Base-by-base conservation (phyloP, 2,888 invertebrate genomes). In the Apodemia hepburni region DNA sequence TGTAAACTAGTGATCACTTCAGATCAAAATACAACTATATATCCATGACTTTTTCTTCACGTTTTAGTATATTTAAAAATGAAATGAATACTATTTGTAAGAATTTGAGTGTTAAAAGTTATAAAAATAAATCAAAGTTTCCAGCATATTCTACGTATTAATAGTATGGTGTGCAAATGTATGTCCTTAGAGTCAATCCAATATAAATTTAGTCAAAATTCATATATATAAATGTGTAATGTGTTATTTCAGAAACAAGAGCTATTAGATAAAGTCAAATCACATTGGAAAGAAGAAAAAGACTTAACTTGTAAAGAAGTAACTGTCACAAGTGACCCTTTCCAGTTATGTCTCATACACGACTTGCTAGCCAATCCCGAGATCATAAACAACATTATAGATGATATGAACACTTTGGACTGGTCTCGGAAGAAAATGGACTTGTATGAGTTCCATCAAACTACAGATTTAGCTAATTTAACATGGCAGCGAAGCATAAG, bases 401-500 rank as follows among this genome's bases (percentile, higher is more conserved):
- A 94, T 51, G 95, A 95, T 75, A 95, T 95, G 87, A 93, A 94
- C 70, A 92, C 94, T 1, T 75, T 96, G 22, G 93, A 94, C 66
- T 96, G 97, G 93, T 93, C 93, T 2, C 92, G 94, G 62, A 96
- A 97, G 75, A 95, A 94, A 78, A 96, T 97, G 94, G 98, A 98
- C 77, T 85, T 98, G 27, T 98, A 97, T 76, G 96, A 97, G 82
- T 97, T 97, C 79, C 95, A 95, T 73, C 97, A 98, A 85, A 95
- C 96, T 1, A 92, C 92, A 3, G 96, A 97, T 78, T 85, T 97
- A 42, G 92, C 93, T 0, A 93, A 87, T 64, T 77, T 92, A 0
- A 87, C 92, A 1, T 90, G 89, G 72, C 92, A 93, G 51, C 81
- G 93, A 69, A 90, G 93, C 71, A 92, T 96, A n/a, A 86, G 92